Evolutionary conservation across 2,113 vertebrate species (phyloP).

Genomic region (Microcebus jonahi): DNA sequence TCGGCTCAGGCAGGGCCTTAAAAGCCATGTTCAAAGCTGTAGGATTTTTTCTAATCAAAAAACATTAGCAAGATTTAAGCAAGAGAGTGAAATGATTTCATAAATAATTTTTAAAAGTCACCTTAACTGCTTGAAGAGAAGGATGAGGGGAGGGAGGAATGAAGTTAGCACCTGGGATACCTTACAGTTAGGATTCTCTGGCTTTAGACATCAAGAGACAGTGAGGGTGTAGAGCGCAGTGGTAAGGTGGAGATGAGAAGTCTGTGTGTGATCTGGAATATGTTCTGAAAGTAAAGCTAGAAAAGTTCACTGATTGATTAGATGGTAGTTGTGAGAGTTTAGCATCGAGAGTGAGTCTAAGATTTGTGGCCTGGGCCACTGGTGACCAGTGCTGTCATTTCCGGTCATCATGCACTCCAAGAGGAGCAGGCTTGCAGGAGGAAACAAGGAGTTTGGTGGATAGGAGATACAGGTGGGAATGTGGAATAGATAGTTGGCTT

Average conservation of each 20-base stretch:
- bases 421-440: background rate
- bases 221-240: background rate
- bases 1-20: background rate
- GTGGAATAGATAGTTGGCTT: background rate
- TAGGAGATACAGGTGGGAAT: background rate
- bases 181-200: background rate
- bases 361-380: background rate
- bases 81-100: background rate
- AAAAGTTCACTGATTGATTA: background rate
- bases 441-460: background rate
- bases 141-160: rapidly evolving
- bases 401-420: background rate
- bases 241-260: background rate
- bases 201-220: background rate
- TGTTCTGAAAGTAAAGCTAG: background rate
- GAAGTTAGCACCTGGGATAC: background rate
- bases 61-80: background rate
- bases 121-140: background rate
- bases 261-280: background rate
- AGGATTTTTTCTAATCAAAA: background rate
- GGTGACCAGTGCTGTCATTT: background rate
- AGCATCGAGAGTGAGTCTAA: background rate
- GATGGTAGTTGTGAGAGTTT: background rate
- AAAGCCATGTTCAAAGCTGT: background rate
- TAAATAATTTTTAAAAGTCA: background rate